Conservation (phyloP, 1,140 invertebrate genomes). For the Colletes latitarsis region DNA sequence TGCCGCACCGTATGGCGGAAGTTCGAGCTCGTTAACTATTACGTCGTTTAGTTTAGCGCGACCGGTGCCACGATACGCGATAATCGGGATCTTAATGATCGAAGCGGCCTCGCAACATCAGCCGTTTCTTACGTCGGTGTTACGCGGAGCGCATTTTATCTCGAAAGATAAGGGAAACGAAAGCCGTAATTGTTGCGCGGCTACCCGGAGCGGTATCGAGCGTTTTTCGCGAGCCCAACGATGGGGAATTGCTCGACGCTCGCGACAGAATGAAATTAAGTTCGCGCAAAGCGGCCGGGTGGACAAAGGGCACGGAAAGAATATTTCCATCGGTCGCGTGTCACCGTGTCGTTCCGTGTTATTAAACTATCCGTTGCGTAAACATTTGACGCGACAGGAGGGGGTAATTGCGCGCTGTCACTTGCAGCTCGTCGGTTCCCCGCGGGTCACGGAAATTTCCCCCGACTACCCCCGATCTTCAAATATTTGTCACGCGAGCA, state of each 20-base stretch:
- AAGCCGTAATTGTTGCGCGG: neutral
- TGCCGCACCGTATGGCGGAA: constrained; percentile 1
- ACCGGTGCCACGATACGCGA: neutral
- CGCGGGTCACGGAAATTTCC: constrained; percentile 7
- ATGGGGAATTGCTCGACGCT: neutral
- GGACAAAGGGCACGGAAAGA: neutral
- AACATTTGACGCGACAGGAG: constrained; percentile 8
- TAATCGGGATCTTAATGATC: neutral
- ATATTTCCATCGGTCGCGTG: constrained; percentile 19
- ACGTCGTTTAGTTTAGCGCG: constrained; percentile 6
- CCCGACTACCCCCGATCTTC: neutral
- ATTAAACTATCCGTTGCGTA: constrained; percentile 34
- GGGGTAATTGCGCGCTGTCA: constrained; percentile 12
- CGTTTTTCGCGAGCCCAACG: neutral
- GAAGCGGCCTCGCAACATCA: neutral
- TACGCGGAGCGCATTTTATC: neutral
- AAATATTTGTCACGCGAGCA: neutral
- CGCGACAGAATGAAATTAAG: neutral
- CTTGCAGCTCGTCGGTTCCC: neutral
- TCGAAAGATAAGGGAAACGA: neutral
- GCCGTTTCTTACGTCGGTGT: neutral
- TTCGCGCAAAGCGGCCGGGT: neutral
- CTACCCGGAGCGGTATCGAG: neutral
- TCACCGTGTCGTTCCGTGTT: neutral
- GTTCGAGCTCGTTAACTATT: constrained; percentile 30